Percentiles rank a stretch among this genome's conserved stretches.
Evolutionary conservation across 2,113 vertebrate species (phyloP).

Genomic region (Gobius niger): DNA sequence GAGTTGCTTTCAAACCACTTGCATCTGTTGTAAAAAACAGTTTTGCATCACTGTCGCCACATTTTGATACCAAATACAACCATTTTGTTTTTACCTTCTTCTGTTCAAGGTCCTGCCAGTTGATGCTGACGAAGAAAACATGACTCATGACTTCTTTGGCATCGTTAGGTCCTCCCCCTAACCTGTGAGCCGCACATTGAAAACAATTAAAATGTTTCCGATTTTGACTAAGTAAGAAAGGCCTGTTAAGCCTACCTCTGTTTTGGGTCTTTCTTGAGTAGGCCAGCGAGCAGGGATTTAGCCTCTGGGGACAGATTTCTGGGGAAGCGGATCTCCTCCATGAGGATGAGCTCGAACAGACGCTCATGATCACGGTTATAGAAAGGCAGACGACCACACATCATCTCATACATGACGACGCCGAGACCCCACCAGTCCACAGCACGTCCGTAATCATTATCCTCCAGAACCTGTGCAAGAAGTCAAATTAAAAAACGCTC

Average conservation of each 20-base stretch:
- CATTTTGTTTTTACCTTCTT: constrained; percentile 77
- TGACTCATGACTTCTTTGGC: constrained; percentile 90
- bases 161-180: constrained; percentile 84
- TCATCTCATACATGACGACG: constrained; percentile 94
- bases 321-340: constrained; percentile 95
- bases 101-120: constrained; percentile 87
- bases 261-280: constrained; percentile 90
- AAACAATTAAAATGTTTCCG: background rate
- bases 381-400: constrained; percentile 90
- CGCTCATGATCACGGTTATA: constrained; percentile 95
- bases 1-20: too few species aligned
- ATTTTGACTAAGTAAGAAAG: background rate
- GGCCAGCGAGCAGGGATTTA: constrained; percentile 81
- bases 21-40: too few species aligned
- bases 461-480: constrained; percentile 84
- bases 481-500: background rate
- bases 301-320: constrained; percentile 86
- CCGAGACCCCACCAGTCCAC: constrained; percentile 96
- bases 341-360: constrained; percentile 90
- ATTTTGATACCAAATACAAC: too few species aligned
- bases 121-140: constrained; percentile 81
- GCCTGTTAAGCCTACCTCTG: constrained; percentile 71
- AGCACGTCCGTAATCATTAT: constrained; percentile 90
- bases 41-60: too few species aligned
- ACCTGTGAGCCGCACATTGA: constrained; percentile 68